Evolutionary conservation across 2,113 vertebrate genomes (phyloP).

Genomic region (Thermophis baileyi): DNA sequence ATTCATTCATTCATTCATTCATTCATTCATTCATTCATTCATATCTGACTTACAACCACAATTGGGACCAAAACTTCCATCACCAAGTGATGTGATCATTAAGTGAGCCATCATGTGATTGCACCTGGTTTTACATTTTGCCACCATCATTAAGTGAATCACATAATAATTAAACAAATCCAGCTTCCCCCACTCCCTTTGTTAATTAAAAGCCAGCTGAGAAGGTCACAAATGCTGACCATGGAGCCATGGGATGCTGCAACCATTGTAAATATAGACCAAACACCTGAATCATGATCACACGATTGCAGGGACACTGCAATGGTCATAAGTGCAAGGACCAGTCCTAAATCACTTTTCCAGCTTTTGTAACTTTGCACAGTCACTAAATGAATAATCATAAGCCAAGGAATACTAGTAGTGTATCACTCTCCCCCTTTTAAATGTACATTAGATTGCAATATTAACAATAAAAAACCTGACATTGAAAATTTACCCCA

Average conservation of each 20-base stretch:
- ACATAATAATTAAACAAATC: too few species aligned
- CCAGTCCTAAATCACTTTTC: neutral
- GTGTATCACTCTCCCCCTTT: neutral
- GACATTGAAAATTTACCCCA: neutral
- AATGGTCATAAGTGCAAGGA: neutral
- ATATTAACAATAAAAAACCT: neutral
- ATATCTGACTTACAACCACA: neutral
- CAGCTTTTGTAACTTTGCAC: neutral
- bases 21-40: too few species aligned
- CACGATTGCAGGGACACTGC: neutral
- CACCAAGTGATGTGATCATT: neutral
- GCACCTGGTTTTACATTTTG: too few species aligned
- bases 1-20: neutral
- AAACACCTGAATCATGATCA: neutral
- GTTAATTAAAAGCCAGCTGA: too few species aligned
- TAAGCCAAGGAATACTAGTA: neutral
- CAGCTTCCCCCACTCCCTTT: too few species aligned
- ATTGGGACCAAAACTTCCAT: neutral
- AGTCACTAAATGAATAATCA: neutral
- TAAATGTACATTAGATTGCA: neutral
- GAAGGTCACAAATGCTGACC: too few species aligned
- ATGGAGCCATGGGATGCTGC: too few species aligned
- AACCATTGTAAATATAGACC: too few species aligned
- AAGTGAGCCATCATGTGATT: too few species aligned
- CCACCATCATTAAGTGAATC: too few species aligned